Conservation (phyloP, 2,888 invertebrate genomes). For the Hemaris fuciformis region DNA sequence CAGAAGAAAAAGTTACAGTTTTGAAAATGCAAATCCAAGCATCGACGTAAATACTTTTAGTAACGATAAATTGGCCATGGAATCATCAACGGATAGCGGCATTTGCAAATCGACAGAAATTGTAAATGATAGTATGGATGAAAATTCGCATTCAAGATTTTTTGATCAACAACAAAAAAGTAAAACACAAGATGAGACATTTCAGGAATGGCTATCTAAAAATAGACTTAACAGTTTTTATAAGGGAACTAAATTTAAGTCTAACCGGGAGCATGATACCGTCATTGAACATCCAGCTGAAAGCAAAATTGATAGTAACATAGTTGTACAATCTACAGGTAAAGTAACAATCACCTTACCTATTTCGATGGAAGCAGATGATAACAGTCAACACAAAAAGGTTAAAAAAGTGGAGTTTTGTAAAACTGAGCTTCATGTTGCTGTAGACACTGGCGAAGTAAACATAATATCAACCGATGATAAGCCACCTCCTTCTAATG, state of each 20-base stretch:
- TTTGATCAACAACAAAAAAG: slow-evolving; percentile 31
- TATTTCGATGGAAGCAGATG: slow-evolving; percentile 53
- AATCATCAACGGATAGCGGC: slow-evolving; percentile 90
- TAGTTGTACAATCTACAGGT: slow-evolving; percentile 63
- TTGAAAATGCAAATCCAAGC: slow-evolving; percentile 73
- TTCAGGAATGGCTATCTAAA: slow-evolving; percentile 70
- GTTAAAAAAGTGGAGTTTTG: slow-evolving; percentile 91
- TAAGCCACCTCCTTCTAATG: slow-evolving; percentile 92
- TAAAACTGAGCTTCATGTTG: slow-evolving; percentile 94
- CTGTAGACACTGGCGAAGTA: slow-evolving; percentile 91
- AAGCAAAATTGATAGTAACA: slow-evolving; percentile 56
- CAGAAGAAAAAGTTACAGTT: slow-evolving; percentile 89
- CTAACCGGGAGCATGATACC: slow-evolving; percentile 46
- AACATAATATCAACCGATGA: slow-evolving; percentile 94
- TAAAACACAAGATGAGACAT: slow-evolving; percentile 56
- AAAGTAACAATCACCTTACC: slow-evolving; percentile 72
- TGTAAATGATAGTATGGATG: slow-evolving; percentile 65
- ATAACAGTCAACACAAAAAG: slow-evolving; percentile 53
- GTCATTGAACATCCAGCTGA: slow-evolving; percentile 50
- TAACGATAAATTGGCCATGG: slow-evolving; percentile 81
- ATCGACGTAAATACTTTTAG: slow-evolving; percentile 55
- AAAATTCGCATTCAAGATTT: slow-evolving; percentile 35
- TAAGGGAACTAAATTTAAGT: slow-evolving; percentile 49
- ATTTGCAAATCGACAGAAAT: slow-evolving; percentile 87
- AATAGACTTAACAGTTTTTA: slow-evolving; percentile 55